Evolutionary conservation across 2,113 vertebrate species (phyloP), one percentile per base, ranked within the genome.

Genomic region (Alaudala cheleensis): DNA sequence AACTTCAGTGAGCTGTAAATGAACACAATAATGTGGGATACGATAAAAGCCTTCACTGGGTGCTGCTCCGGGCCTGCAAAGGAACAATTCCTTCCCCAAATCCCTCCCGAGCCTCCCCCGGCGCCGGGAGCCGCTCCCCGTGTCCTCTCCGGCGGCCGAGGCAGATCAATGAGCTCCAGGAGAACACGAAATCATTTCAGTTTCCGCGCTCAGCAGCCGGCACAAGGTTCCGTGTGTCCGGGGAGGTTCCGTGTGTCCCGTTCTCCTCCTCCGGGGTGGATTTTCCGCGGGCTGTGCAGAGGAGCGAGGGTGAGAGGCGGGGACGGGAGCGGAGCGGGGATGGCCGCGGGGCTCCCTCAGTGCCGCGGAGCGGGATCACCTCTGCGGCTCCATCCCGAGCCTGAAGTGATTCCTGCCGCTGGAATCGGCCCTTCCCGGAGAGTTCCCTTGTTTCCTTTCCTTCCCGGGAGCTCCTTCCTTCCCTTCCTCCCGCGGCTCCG

Each of bases 191-290:
- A 64, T n/a, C 1, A 5, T 14, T 50, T 29, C 12, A 2, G 11
- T 62, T 37, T 28, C 31, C 26, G 24, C 2, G 39, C 1, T 10
- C 4, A 10, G 67, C 5, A 22, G 51, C 7, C 0, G 20, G 12
- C 20, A 10, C 21, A 1, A 18, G n/a, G 6, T 7, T 37, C 22
- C 22, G 0, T 0, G 20, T 0, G 2, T 62, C 61, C n/a, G n/a
- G n/a, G n/a, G n/a, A 18, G n/a, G 6, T 7, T 37, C 22, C 22
- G 0, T 0, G 20, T 0, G 2, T 62, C 61, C n/a, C 0, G 6
- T 7, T 29, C 10, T 17, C 29, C 47, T 17, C 29, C 47, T 20
- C 4, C 24, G 1, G 51, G 12, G 5, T 5, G n/a, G 2, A 42
- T 71, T 57, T 6, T 2, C 17, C 11, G 7, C 5, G 2, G 5